Percentiles rank a stretch among this genome's conserved stretches.
These are phyloP conservation scores for Psilanteris sp. DNA, from an alignment of 1,140 invertebrate species.

Conservation along the genomic window DNA sequence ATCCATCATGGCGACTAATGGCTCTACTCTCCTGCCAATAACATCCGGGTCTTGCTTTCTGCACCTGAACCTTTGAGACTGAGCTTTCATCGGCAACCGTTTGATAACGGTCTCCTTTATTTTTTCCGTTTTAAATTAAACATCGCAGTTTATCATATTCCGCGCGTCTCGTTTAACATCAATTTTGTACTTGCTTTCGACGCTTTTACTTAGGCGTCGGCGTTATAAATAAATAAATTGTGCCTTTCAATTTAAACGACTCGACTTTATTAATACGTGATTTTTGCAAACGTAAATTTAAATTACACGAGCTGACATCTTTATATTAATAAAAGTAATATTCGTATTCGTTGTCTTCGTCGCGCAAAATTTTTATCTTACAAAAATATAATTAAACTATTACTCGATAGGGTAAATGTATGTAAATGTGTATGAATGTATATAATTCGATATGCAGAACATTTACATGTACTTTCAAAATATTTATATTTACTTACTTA, in stretches of 20 bases:
- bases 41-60: conserved; percentile 68
- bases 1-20: conserved; percentile 80
- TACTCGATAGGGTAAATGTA: no score
- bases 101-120: conserved; percentile 41
- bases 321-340: no score
- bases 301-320: no score
- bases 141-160: conserved; percentile 47
- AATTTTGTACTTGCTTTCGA: conserved; percentile 10
- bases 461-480: not conserved
- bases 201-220: not conserved
- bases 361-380: no score
- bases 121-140: conserved; percentile 55
- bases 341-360: no score
- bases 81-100: conserved; percentile 56
- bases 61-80: conserved; percentile 63
- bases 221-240: not conserved
- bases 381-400: no score
- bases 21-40: conserved; percentile 79
- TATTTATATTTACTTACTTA: no score
- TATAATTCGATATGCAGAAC: no score
- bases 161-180: conserved; percentile 29
- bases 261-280: no score
- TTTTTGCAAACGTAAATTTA: no score
- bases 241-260: no score
- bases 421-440: no score